Base-by-base conservation (phyloP, 2,888 invertebrate species). In the Diplolepis rosae region DNA sequence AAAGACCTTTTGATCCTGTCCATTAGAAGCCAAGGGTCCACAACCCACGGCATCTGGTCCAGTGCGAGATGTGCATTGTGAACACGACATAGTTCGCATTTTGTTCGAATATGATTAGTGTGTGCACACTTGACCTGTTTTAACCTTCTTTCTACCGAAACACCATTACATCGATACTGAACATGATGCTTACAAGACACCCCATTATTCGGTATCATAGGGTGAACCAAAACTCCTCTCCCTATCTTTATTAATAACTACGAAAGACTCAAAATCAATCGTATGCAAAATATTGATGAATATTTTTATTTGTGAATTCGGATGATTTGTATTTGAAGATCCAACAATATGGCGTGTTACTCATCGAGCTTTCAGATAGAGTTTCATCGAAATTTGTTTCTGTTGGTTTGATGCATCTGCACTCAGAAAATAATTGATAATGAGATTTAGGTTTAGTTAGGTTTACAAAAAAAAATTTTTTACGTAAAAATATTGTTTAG, bases 111-210 rank as follows among this genome's bases (percentile, higher is more conserved):
- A 80, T 83, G 84, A 84, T 84, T 83, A 86, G 87, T 87, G 84
- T 83, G 79, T 77, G 83, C 84, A 86, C 85, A 87, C 87, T 87
- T 86, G 86, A 87, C 86, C 87, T 84, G 83, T 65, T 61, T 73
- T 73, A 83, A 83, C 83, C 84, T 81, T 76, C 71, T 77, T 78
- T 74, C 76, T 74, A 76, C 71, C 69, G 81, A 79, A 81, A 83
- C 77, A 79, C 82, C 80, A 85, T 87, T 86, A 85, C 85, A 83
- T 78, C 85, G 84, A 86, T 85, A 84, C 84, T 76, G 77, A 74
- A 73, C 75, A 79, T 52, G 66, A 51, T 48, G 72, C 67, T 74
- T 72, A 74, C 79, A 76, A 79, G 78, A 73, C 75, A 78, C 71
- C 77, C 82, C 75, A 83, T 82, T 83, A 83, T 83, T 81, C 76